Evolutionary conservation across 92 coral and sea anemone species (phyloP), one percentile per base, ranked within the genome.

Genomic region (Siderastrea radians): DNA sequence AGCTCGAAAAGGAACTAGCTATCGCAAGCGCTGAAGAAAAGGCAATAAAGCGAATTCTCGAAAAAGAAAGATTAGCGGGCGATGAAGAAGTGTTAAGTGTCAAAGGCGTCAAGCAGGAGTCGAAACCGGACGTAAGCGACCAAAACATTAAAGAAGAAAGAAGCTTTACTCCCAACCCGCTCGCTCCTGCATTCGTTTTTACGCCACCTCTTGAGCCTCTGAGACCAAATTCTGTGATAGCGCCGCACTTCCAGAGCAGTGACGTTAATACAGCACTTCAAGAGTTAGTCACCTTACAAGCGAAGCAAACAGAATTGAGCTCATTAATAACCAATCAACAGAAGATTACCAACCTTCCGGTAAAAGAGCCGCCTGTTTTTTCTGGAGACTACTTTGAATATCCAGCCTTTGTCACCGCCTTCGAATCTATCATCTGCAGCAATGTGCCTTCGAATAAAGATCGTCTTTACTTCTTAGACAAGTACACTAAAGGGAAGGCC

Each of bases 401-500:
- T 72, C 89, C 93, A 19, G 82, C 84, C 50, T 90, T 90, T 44
- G 46, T 71, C 1, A 74, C 80, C 52, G 86, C 93, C 19, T 90
- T 90, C 70, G 93, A 90, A 59, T 79, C 89, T 3, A 90, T 90
- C 55, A 92, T 87, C 58, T 79, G 58, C 47, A 75, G 61, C 17
- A 87, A 67, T 44, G 94, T 91, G 12, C 59, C 88, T 7, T 77
- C 84, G 11, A 86, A 87, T 54, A 83, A 19, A 55, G 92, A 88
- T 45, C 68, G 95, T 5, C 87, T 92, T 38, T 87, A 70, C 43
- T 92, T 87, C 66, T 87, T 83, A 5, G 80, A 91, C 11, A 92
- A 88, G 75, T 92, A 88, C 79, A 83, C 92, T 3, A 83, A n/a
- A 12, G 92, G 90, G 12, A 92, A 88, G 66, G 87, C 94, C 1